Evolutionary conservation across 2,797 vertebrate genomes (phyloP).

Genomic region (Danio kyathit): DNA sequence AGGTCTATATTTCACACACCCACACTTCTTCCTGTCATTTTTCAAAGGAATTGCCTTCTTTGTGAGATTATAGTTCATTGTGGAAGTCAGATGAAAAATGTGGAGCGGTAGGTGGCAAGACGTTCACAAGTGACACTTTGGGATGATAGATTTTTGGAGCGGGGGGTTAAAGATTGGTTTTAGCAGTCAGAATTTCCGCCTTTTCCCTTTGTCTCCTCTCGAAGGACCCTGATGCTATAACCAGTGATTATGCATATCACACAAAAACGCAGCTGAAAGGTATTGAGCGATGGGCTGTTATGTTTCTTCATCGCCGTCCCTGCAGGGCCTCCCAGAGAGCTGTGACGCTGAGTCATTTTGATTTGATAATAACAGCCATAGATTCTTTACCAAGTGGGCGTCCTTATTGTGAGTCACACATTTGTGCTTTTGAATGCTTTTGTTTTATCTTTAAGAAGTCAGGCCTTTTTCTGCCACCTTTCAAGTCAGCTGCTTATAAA

Average conservation of each 20-base stretch:
- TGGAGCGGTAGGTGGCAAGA: slow-evolving; percentile 49
- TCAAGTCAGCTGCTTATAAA: slow-evolving; percentile 10
- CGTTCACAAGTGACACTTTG: slow-evolving; percentile 38
- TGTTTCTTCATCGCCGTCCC: slow-evolving; percentile 57
- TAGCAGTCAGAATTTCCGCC: slow-evolving; percentile 33
- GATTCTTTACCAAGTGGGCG: slow-evolving; percentile 53
- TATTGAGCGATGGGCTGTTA: slow-evolving; percentile 49
- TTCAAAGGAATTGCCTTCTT: slow-evolving; percentile 36
- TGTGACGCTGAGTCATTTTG: slow-evolving; percentile 55
- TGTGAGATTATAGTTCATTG: slow-evolving; percentile 48
- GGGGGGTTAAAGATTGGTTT: slow-evolving; percentile 37
- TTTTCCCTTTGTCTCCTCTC: slow-evolving; percentile 40
- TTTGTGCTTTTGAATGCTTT: slow-evolving; percentile 44
- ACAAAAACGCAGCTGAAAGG: slow-evolving; percentile 54
- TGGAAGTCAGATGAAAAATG: slow-evolving; percentile 45
- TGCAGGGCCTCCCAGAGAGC: slow-evolving; percentile 48
- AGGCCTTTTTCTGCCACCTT: slow-evolving; percentile 24
- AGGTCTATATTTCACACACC: slow-evolving; percentile 51
- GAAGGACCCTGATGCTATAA: slow-evolving; percentile 54
- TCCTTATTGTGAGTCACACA: slow-evolving; percentile 37
- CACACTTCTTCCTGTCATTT: slow-evolving; percentile 37
- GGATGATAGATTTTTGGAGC: slow-evolving; percentile 49
- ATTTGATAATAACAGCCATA: slow-evolving; percentile 55
- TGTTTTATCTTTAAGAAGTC: slow-evolving; percentile 29
- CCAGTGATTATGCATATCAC: slow-evolving; percentile 58